These are phyloP conservation scores for Argyresthia albistria DNA, from an alignment of 2,888 invertebrate species.

Conservation along the genomic window DNA sequence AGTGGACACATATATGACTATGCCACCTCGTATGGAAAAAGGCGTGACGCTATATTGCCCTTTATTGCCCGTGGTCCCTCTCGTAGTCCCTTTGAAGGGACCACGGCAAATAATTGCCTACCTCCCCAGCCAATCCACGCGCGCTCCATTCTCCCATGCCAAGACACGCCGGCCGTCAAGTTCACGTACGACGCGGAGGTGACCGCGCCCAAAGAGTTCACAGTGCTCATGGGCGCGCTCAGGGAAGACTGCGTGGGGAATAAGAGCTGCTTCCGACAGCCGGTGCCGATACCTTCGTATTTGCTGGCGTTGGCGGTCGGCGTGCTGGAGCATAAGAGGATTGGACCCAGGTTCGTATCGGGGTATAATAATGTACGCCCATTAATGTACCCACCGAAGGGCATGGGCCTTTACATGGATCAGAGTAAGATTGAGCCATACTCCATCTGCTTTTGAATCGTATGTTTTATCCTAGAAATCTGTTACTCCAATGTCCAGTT, in stretches of 20 bases:
- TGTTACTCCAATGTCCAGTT: too few species aligned
- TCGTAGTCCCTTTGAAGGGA: too few species aligned
- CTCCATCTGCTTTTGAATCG: constrained; percentile 8
- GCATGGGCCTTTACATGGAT: too few species aligned
- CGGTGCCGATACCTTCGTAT: constrained; percentile 90
- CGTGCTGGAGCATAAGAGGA: constrained; percentile 78
- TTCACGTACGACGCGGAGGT: constrained; percentile 85
- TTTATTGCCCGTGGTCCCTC: too few species aligned
- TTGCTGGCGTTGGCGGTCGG: constrained; percentile 93
- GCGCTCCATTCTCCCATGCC: constrained; percentile 91
- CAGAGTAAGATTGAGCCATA: too few species aligned
- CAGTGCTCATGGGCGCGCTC: constrained; percentile 91
- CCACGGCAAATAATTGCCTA: too few species aligned
- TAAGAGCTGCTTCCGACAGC: constrained; percentile 75
- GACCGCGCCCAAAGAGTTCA: constrained; percentile 80
- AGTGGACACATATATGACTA: too few species aligned
- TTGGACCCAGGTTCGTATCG: constrained; percentile 78
- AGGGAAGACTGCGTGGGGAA: constrained; percentile 57
- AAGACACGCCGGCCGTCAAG: constrained; percentile 93
- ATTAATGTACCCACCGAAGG: too few species aligned
- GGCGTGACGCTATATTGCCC: too few species aligned
- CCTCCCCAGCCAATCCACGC: constrained; percentile 85
- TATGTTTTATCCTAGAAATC: not conserved
- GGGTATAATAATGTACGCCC: too few species aligned
- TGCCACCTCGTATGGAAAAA: too few species aligned